Base-by-base conservation (phyloP, 2,888 invertebrate genomes). In the Trissoscelio sp. region DNA sequence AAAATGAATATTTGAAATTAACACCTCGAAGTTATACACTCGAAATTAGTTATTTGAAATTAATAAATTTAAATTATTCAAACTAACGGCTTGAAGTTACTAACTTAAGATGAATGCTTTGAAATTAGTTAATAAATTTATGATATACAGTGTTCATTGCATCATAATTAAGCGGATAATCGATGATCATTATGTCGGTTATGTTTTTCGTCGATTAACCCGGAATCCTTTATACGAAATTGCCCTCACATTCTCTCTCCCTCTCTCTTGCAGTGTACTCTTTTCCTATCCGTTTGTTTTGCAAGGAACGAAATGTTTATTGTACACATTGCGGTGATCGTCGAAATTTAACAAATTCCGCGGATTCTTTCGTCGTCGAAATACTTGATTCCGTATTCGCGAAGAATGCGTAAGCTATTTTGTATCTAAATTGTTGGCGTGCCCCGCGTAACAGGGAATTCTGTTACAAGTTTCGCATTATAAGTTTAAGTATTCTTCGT, bases 271-370 rank as follows among this genome's bases (percentile, higher is more conserved):
- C n/a, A n/a, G n/a, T n/a, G n/a, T n/a, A n/a, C 31, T 31, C 9
- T 39, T 42, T 7, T 24, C 12, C 11, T 22, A 11, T 7, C 37
- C 46, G 24, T 6, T 18, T 24, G 22, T 20, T 69, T 34, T 22
- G 28, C 34, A n/a, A 28, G 16, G 53, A 53, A 42, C 22, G 28
- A 11, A 34, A 60, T 58, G 58, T 39, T 66, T 28, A 24, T 44
- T 34, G 37, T 22, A 12, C 28, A 64, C 57, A 37, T 39, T 66
- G 74, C 51, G 57, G 64, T 74, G 28, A 66, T 75, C 48, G 48
- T 48, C 31, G 44, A 70, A 69, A 62, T 70, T 62, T 78, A 64
- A 48, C 70, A 18, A 70, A 78, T 78, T 62, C 78, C 78, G n/a
- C 16, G 42, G 12, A 64, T 78, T 64, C 64, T 57, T 70, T 31